Evolutionary conservation across 2,888 invertebrate genomes (phyloP).

Genomic region (Oxyteleia sp.): DNA sequence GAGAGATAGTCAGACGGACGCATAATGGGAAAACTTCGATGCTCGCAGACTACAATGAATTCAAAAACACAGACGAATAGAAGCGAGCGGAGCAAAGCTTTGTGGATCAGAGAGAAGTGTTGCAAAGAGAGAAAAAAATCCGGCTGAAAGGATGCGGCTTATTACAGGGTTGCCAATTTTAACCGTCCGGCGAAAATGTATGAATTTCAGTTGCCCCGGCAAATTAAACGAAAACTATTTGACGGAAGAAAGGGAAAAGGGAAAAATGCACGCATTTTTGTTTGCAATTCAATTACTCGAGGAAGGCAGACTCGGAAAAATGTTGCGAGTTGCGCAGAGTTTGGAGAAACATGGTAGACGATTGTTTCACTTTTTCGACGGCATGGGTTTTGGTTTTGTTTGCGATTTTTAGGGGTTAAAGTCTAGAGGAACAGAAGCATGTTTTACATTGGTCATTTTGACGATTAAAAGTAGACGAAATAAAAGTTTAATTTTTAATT

Average conservation of each 20-base stretch:
- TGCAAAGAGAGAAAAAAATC: neutral
- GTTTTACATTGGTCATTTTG: too few species aligned
- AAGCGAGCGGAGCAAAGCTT: neutral
- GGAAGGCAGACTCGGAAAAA: too few species aligned
- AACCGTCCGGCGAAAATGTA: neutral
- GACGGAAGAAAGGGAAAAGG: neutral
- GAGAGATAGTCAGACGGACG: constrained; percentile 48
- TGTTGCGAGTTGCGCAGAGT: too few species aligned
- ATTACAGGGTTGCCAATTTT: constrained; percentile 7
- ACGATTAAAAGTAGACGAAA: too few species aligned
- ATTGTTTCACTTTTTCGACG: too few species aligned
- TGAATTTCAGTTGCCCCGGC: neutral
- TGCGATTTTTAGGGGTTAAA: too few species aligned
- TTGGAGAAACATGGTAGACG: too few species aligned
- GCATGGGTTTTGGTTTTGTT: too few species aligned
- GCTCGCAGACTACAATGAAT: constrained; percentile 28
- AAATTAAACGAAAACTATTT: neutral
- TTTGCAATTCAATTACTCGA: neutral
- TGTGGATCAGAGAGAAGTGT: constrained; percentile 11
- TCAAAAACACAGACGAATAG: constrained; percentile 27
- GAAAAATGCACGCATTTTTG: neutral
- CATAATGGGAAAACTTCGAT: constrained; percentile 36
- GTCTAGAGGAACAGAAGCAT: too few species aligned
- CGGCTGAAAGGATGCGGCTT: neutral
- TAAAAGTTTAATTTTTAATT: too few species aligned